Base-by-base conservation (phyloP, 2,888 invertebrate genomes). In the Ommatoiulus sabulosus region DNA sequence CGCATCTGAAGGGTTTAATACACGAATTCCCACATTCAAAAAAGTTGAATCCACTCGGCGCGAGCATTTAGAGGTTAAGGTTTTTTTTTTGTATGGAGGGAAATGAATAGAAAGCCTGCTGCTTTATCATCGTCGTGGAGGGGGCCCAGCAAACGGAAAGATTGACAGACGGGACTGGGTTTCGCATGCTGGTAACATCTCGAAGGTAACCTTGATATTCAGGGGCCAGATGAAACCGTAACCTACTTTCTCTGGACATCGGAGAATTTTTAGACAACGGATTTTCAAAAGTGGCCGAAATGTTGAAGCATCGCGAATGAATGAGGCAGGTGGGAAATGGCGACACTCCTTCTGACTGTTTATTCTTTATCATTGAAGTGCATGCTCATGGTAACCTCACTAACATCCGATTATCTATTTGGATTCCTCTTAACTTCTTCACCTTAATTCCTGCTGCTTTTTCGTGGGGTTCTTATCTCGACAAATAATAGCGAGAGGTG, bases 1-100 rank as follows among this genome's bases (percentile, higher is more conserved):
- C 52, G 52, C 52, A 52, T 52, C 52, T 52, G 52, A 52, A 52
- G 52, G 52, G 52, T 52, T 52, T 52, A 52, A 52, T 52, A 52
- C 52, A 52, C 52, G 52, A 52, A 52, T 52, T 52, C 52, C 52
- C 52, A 4, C 52, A 52, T 52, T 52, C 52, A 52, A 52, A 52
- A 52, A 52, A 52, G 52, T 52, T 52, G 52, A 52, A 52, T 52
- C 52, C 52, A 52, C 52, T 52, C 52, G 52, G 52, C 52, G 35
- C 35, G 15, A 52, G 52, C 52, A 52, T 52, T 52, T 52, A 52
- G 52, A 52, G 52, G 52, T 52, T 52, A 52, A 52, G 52, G 52
- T 52, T 52, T 52, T 48, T 52, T 52, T 48, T 52, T 52, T 52
- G 52, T 52, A 52, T 12, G 52, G 52, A n/a, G 52, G 15, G 15